Base-by-base conservation (phyloP, 2,113 vertebrate species). In the Spermophilus dauricus region DNA sequence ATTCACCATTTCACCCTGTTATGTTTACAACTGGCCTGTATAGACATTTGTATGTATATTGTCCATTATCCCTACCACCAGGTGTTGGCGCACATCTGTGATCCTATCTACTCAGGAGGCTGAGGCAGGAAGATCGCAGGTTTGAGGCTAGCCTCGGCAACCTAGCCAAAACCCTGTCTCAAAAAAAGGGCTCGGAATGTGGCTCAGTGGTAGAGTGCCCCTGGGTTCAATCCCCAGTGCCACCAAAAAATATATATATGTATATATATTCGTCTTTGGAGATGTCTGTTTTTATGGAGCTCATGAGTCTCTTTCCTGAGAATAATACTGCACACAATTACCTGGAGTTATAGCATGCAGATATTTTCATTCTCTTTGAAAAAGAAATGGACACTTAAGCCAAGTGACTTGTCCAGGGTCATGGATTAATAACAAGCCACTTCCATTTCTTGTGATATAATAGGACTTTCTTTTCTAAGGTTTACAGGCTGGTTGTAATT, bases 1-100 rank as follows among this genome's bases (percentile, higher is more conserved):
- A 14, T 72, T 69, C 70, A 73, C 82, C 89, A 67, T 80, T 45
- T 93, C 84, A 94, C 42, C 83, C 65, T 39, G 48, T 94, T 97
- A 92, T 96, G 90, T 82, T 97, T 97, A 95, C 84, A 97, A 83
- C 92, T 78, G 95, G 97, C 92, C 95, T 97, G 86, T 77, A 5
- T 72, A 4, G 48, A 30, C 16, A 20, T 92, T 73, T 86, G 26
- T 77, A 26, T 90, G 69, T 96, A 30, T 92, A 94, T 90, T 53
- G 7, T 39, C 73, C n/a, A 1, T 39, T 39, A 3, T 14, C 39
- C 26, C 37, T 67, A 1, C 37, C 39, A 34, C 67, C 17, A 18
- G 67, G 34, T 13, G 16, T 8, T 70, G 9, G 67, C 0, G 14
- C 34, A n/a, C 16, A 70, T n/a, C 34, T 69, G 6, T n/a, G 34